Base-by-base conservation (phyloP, 2,797 vertebrate genomes). In the Tinamus major region DNA sequence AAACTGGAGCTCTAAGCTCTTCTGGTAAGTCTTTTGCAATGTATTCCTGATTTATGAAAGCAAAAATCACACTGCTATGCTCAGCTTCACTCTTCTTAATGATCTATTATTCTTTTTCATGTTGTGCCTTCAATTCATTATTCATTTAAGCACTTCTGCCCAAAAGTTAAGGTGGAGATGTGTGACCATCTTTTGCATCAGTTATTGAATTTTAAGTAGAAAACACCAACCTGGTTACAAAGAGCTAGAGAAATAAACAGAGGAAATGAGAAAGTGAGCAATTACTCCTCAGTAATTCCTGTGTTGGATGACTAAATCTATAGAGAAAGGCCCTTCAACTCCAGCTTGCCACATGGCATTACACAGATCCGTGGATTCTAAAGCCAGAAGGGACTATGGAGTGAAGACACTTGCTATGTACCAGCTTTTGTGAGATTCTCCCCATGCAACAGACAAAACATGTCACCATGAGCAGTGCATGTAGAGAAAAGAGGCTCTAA, bases 81-180 rank as follows among this genome's bases (percentile, higher is more conserved):
- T 89, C 39, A 89, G 27, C 41, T 82, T 87, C 44, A 49, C 11
- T 95, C 51, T 69, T 80, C 49, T 15, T 88, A 87, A 85, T 35
- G 27, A 77, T 46, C 31, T 51, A 12, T 72, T 76, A 37, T 10
- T 84, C 21, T 82, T 72, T 77, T 64, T 64, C 23, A 31, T 39
- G 44, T 58, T 79, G 71, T 87, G 58, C 31, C 37, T 79, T 90
- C 72, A 85, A 83, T 93, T 53, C 19, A 46, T 90, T 78, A 79
- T 64, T 91, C 24, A 85, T 70, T 92, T 68, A 76, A 88, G 42
- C 56, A 61, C 48, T 64, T 55, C 39, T 29, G 37, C 37, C 29
- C 37, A 41, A 42, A 56, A 55, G 64, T 29, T 71, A 71, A 65
- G 62, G 26, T 37, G 35, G 37, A 84, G 29, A 48, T 13, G 12